phyloP scores from a whole-genome alignment of 2,797 vertebrate species.

The Podargus strigoides region DNA sequence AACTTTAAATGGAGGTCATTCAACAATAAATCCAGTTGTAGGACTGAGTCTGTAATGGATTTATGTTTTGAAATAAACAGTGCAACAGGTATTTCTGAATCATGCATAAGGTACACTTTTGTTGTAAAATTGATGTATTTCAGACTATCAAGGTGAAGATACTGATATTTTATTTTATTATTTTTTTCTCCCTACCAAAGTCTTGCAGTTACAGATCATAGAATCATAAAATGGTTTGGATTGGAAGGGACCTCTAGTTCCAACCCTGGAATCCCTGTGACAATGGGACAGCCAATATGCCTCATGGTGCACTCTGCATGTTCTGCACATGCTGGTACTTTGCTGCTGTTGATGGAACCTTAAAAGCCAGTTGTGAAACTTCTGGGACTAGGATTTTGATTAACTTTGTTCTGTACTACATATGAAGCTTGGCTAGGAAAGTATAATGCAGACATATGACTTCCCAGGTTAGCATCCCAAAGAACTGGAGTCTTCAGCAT shows the following conservation, averaged over 20 bases:
- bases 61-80: neutral
- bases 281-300: constrained; percentile 47
- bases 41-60: neutral
- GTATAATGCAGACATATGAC: neutral
- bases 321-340: constrained; percentile 69
- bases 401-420: neutral
- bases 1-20: neutral
- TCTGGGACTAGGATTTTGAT: neutral
- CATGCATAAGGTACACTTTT: neutral
- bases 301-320: constrained; percentile 64
- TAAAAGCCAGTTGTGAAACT: neutral
- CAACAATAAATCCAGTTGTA: neutral
- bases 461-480: neutral
- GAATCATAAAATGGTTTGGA: too few relatives aligned
- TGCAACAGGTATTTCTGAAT: neutral
- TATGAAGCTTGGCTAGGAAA: neutral
- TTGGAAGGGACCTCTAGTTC: too few relatives aligned
- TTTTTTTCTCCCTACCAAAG: constrained; percentile 32
- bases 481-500: neutral
- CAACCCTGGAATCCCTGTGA: constrained; percentile 77
- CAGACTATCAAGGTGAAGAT: neutral
- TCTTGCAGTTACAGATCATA: constrained; percentile 77
- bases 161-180: neutral
- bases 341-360: constrained; percentile 48
- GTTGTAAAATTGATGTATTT: neutral